Base-by-base conservation (phyloP, 1,140 invertebrate genomes). In the Bilobella aurantiaca region DNA sequence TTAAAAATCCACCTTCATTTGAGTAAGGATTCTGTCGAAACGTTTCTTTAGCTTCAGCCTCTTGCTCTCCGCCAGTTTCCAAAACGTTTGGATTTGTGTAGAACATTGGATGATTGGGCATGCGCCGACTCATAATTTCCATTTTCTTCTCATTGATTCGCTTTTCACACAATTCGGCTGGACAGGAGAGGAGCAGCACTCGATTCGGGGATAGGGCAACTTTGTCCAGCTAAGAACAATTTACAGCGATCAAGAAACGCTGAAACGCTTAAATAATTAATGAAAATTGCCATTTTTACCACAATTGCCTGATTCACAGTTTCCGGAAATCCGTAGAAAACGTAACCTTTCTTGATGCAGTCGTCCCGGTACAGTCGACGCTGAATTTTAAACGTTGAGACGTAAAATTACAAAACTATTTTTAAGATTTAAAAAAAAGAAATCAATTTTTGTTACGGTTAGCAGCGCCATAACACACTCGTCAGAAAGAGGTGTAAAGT, bases 321-420 rank as follows among this genome's bases (percentile, higher is more conserved):
- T 21, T 71, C 66, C 31, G 69, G 69, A 49, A 71, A 71, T 14
- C 69, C 69, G 21, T 63, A 58, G 28, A 71, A 25, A n/a, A 71
- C 47, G 60, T 58, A 71, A 14, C 69, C 69, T 47, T 66, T 66
- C 58, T 63, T 63, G 34, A 28, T 47, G 62, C 63, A 64, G 58
- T 71, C 69, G n/a, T 66, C 47, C 49, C 64, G 25, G 1, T 37
- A 21, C 21, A 71, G 32, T 56, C 62, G 58, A 1, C 62, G 25
- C 69, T 69, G 28, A 16, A 42, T 16, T 56, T 23, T 5, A 23
- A 56, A 25, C 5, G 8, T 25, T 16, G 23, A 56, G 25, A 16
- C 25, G 49, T 16, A 42, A 42, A 42, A 42, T 12, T 12, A 12
- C 37, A 42, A 42, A 42, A 42, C 37, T 42, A 12, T n/a, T 42